Conservation (phyloP, 1,140 invertebrate genomes). For the Drosophila mauritiana region DNA sequence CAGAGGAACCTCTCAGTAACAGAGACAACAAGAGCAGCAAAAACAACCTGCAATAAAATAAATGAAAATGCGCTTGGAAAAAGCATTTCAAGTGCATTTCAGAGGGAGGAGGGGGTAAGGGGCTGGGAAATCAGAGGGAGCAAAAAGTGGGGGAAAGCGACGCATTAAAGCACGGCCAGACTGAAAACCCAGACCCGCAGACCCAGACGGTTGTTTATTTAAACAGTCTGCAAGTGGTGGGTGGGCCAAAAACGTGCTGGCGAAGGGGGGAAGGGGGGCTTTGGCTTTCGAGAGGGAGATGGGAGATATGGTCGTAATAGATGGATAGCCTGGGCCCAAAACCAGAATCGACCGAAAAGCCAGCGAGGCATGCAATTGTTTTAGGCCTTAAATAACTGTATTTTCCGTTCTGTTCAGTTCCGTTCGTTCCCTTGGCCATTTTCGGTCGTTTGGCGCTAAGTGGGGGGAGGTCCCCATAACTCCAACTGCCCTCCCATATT, state of each 20-base stretch:
- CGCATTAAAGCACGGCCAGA: slow-evolving; percentile 59
- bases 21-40: slow-evolving; percentile 31
- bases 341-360: slow-evolving; percentile 58
- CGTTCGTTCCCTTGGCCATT: slow-evolving; percentile 15
- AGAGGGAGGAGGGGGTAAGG: neutral
- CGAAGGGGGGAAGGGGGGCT: neutral
- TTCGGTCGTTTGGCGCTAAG: slow-evolving; percentile 54
- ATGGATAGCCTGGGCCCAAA: slow-evolving; percentile 22
- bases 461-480: slow-evolving; percentile 41
- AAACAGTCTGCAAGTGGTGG: slow-evolving; percentile 46
- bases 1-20: slow-evolving; percentile 28
- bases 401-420: slow-evolving; percentile 52
- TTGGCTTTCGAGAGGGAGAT: neutral
- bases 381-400: slow-evolving; percentile 75
- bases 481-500: neutral
- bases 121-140: too few relatives aligned
- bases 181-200: slow-evolving; percentile 43
- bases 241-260: slow-evolving; percentile 8
- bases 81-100: slow-evolving; percentile 70
- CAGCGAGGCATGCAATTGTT: slow-evolving; percentile 73
- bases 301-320: neutral
- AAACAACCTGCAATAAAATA: slow-evolving; percentile 62
- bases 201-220: slow-evolving; percentile 64
- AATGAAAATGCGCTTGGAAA: slow-evolving; percentile 68
- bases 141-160: slow-evolving; percentile 12